A percentile compares a stretch with the other conserved stretches of the same genome.
Evolutionary conservation across 2,888 invertebrate genomes (phyloP).

Genomic region (Epirrhoe alternata): DNA sequence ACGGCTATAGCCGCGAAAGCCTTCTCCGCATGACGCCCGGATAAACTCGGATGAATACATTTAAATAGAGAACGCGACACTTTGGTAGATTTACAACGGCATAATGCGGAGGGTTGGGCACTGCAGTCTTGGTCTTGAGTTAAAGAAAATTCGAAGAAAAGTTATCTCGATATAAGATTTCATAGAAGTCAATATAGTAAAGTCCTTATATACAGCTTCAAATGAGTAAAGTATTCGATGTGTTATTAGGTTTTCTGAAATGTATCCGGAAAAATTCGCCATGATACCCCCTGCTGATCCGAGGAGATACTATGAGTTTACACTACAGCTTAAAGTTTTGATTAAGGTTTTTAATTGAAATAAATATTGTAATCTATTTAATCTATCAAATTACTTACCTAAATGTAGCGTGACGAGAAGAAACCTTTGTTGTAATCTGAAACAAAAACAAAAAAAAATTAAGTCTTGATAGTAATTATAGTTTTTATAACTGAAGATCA

Average conservation of each 20-base stretch:
- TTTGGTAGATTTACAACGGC: slow-evolving; percentile 77
- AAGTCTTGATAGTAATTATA: neutral
- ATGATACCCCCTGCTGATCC: too few relatives aligned
- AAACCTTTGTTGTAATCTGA: neutral
- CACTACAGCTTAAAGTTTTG: too few relatives aligned
- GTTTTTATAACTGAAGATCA: too few relatives aligned
- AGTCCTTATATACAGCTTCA: neutral
- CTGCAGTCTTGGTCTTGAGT: slow-evolving; percentile 24
- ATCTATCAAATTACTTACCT: too few relatives aligned
- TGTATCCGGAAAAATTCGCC: too few relatives aligned
- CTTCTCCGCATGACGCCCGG: slow-evolving; percentile 79
- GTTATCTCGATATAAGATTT: neutral
- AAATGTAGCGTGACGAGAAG: too few relatives aligned
- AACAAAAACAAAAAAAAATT: neutral
- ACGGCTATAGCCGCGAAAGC: slow-evolving; percentile 68
- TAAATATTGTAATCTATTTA: too few relatives aligned
- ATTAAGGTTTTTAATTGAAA: too few relatives aligned
- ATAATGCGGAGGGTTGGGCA: slow-evolving; percentile 64
- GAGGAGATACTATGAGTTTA: too few relatives aligned
- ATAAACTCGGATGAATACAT: slow-evolving; percentile 83
- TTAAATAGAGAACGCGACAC: slow-evolving; percentile 84
- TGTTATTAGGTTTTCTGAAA: too few relatives aligned
- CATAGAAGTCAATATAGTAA: neutral
- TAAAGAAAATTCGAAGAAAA: neutral
- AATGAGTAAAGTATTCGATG: too few relatives aligned